phyloP scores from a whole-genome alignment of 2,888 invertebrate species.

The Stenodera caucasica region DNA sequence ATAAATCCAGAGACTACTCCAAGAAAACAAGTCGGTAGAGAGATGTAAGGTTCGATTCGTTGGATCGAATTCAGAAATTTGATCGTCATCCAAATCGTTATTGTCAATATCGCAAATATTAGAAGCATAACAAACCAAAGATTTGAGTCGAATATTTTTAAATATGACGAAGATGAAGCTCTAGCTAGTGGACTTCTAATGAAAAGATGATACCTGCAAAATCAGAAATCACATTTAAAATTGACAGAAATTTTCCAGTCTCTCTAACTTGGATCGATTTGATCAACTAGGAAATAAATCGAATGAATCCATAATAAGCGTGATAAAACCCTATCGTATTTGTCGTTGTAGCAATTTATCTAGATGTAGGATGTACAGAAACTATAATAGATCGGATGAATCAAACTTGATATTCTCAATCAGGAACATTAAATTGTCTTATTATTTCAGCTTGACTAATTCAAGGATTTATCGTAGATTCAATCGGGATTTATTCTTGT shows the following conservation, averaged over 20 bases:
- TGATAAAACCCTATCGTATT: neutral
- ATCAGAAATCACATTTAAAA: neutral
- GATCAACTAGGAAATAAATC: no score
- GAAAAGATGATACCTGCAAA: constrained; percentile 49
- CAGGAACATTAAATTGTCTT: neutral
- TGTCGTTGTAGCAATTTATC: neutral
- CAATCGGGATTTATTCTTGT: neutral
- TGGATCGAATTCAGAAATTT: constrained; percentile 36
- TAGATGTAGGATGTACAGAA: neutral
- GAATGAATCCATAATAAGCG: neutral
- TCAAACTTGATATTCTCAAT: neutral
- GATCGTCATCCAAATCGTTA: constrained; percentile 43
- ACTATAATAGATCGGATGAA: neutral
- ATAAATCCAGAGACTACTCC: constrained; percentile 47
- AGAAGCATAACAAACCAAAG: constrained; percentile 44
- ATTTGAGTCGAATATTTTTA: constrained; percentile 41
- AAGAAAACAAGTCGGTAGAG: constrained; percentile 46
- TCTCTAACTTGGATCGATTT: neutral
- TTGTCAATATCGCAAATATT: constrained; percentile 40
- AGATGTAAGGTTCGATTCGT: constrained; percentile 35
- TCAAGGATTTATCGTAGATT: neutral
- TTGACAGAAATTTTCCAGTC: neutral
- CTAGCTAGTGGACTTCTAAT: constrained; percentile 43
- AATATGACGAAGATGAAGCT: constrained; percentile 45
- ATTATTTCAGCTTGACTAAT: neutral